A percentile compares a stretch with the other conserved stretches of the same genome.
These are phyloP conservation scores for Colaptes auratus DNA, from an alignment of 2,113 vertebrate genomes.

Conservation along the genomic window DNA sequence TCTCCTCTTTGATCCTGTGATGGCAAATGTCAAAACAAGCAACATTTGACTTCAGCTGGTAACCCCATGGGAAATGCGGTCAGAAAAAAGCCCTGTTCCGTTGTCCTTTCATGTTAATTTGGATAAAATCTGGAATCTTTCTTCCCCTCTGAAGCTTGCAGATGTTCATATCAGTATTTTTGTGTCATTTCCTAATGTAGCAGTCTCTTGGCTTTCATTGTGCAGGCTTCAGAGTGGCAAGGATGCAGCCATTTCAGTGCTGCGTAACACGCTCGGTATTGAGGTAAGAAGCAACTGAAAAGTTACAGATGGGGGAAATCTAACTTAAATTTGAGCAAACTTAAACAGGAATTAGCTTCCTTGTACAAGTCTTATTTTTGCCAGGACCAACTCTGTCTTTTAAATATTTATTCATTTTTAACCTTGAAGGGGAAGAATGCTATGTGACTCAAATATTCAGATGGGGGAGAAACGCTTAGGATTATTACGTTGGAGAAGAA, in stretches of 20 bases:
- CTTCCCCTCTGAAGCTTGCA: slow-evolving; percentile 40
- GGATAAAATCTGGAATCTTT: slow-evolving; percentile 29
- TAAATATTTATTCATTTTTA: slow-evolving; percentile 46
- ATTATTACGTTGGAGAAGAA: neutral
- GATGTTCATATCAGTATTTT: slow-evolving; percentile 7
- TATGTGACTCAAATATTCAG: neutral
- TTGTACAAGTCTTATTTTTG: slow-evolving; percentile 38
- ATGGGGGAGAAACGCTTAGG: neutral
- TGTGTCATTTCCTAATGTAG: neutral
- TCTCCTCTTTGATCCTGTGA: neutral
- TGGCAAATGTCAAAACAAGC: slow-evolving; percentile 43
- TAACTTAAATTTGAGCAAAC: neutral
- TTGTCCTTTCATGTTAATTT: neutral
- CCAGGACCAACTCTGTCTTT: slow-evolving; percentile 9
- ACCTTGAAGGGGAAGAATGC: neutral
- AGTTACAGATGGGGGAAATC: slow-evolving; percentile 14
- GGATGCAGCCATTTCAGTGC: neutral
- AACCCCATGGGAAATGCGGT: slow-evolving; percentile 17
- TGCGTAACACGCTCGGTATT: neutral
- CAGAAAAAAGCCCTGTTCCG: neutral
- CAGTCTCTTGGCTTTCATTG: slow-evolving; percentile 31
- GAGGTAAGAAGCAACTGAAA: neutral
- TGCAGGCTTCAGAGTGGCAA: neutral
- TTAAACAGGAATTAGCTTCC: slow-evolving; percentile 20
- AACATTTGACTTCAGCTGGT: slow-evolving; percentile 18